Base-by-base conservation (phyloP, 2,113 vertebrate genomes). In the Ptilorrhoa leucosticta region DNA sequence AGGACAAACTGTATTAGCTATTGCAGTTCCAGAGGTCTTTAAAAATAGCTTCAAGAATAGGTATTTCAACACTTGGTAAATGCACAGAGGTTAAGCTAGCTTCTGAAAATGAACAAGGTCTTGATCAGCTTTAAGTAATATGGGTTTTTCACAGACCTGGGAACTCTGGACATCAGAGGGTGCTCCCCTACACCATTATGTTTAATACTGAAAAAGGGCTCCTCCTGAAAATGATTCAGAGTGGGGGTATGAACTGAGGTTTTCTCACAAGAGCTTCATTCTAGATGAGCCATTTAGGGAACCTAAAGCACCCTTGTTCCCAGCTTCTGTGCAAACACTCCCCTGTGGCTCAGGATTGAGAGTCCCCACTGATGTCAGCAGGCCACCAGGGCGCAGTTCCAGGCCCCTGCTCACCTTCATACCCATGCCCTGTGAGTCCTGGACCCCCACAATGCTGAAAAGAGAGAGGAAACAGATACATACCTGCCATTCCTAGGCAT, bases 401-500 rank as follows among this genome's bases (percentile, higher is more conserved):
- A 71, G 13, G 23, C 10, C 19, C 24, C 42, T 51, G 42, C 35
- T 33, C 57, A 71, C 17, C 10, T 60, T 31, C 10, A 28, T 9
- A 61, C 2, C 23, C 37, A 27, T 4, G 11, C 3, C 30, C n/a
- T 18, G 2, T 20, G 61, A 57, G 30, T 37, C 18, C 57, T 42
- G 10, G 35, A 81, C 19, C 3, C n/a, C 7, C 51, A 83, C 16
- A 21, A 33, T 1, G 7, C 16, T 58, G 63, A 73, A 48, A 87
- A 94, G 30, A 80, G 19, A 48, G 20, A 85, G 12, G 35, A 45
- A 84, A 78, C 14, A 37, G 61, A 54, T 73, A 85, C 96, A 47
- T 87, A 98, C 98, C 97, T 85, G 73, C 39, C 35, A 80, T 73
- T 13, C 14, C 51, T 23, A 64, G 7, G 31, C 15, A 70, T 20